phyloP scores from a whole-genome alignment of 2,797 vertebrate genomes.

The Coilia nasus region DNA sequence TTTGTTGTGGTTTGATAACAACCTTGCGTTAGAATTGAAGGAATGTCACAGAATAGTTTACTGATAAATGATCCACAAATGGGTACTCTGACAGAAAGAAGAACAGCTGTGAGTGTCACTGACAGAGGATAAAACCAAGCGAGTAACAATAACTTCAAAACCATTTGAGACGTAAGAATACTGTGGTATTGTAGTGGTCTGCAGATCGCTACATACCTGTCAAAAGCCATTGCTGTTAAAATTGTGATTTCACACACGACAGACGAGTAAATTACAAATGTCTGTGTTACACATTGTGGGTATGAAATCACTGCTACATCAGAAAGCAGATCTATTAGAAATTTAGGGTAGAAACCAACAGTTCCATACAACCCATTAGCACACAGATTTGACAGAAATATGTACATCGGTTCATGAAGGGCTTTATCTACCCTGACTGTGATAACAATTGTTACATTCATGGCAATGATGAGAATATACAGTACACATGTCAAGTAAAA shows the following conservation, averaged over 20 bases:
- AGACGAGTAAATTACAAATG: constrained; percentile 53
- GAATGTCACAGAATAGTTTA: constrained; percentile 58
- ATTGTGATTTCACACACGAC: constrained; percentile 47
- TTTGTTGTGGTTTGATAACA: constrained; percentile 45
- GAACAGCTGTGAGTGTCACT: constrained; percentile 30
- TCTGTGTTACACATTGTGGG: constrained; percentile 46
- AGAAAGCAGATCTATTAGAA: constrained; percentile 48
- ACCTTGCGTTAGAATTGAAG: constrained; percentile 53
- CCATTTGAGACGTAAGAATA: constrained; percentile 48
- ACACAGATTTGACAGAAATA: constrained; percentile 50
- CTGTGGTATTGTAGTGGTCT: constrained; percentile 51
- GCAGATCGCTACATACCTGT: constrained; percentile 55
- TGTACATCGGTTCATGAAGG: constrained; percentile 54
- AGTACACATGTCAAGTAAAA: too few species aligned
- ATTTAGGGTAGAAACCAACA: constrained; percentile 53
- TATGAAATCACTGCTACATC: constrained; percentile 46
- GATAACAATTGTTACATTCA: too few species aligned
- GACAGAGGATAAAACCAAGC: constrained; percentile 45
- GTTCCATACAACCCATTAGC: constrained; percentile 48
- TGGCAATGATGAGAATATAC: too few species aligned
- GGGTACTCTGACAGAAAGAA: constrained; percentile 42
- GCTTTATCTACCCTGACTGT: constrained; percentile 19
- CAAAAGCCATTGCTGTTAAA: constrained; percentile 56
- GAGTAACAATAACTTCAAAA: constrained; percentile 40
- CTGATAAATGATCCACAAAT: constrained; percentile 52